Evolutionary conservation across 1,140 invertebrate genomes (phyloP), one percentile per base, ranked within the genome.

Genomic region (Drosophila busckii): DNA sequence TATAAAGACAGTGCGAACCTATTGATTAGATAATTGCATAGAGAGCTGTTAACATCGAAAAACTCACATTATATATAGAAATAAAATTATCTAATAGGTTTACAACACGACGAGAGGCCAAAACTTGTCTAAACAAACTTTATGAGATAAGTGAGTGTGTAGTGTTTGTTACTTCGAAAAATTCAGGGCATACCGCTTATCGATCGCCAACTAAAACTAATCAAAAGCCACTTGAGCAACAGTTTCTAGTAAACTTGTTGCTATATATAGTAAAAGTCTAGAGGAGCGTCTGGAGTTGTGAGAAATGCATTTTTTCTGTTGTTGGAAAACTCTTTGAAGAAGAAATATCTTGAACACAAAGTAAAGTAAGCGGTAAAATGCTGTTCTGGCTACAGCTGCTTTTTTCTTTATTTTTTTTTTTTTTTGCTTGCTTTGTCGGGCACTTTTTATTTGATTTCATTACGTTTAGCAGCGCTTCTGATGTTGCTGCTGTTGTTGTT

Each of bases 361-460:
- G 58, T 62, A 28, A 66, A 66, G 59, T 59, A 44, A 71, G 60
- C 59, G 60, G 45, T n/a, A n/a, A n/a, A n/a, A n/a, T 37, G 34
- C 17, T 37, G 25, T 17, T 19, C 17, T 34, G 25, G 35, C 44
- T 25, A 46, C 8, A 31, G 12, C 26, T 53, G 40, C 49, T 53
- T 25, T 16, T 17, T 25, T 19, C n/a, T n/a, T n/a, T n/a, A n/a
- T n/a, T n/a, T n/a, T n/a, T n/a, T n/a, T n/a, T 37, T 22, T 50
- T 59, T 22, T 28, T 20, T 32, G 13, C 34, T 49, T 52, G 8
- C 40, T 37, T 2, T 2, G 6, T 3, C 12, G 44, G 23, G 34
- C 53, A 52, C 67, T 63, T 68, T 80, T 78, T 80, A 80, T 78
- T 80, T 78, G 73, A 80, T 78, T 78, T 80, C 56, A 70, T 78